Conservation (phyloP, 2,797 vertebrate genomes). For the Lepus oiostolus region DNA sequence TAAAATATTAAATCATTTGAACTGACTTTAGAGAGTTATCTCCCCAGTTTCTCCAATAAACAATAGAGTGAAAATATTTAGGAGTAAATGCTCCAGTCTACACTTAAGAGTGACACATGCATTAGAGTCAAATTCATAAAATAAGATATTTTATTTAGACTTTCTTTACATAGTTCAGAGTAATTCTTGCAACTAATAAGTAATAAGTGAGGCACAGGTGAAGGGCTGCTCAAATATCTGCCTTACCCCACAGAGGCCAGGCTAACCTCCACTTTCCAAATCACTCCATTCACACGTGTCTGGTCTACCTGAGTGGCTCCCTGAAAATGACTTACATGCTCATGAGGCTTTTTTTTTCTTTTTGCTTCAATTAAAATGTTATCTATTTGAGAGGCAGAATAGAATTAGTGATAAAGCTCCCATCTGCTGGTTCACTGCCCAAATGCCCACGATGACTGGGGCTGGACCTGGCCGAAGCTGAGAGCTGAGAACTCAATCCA, state of each 20-base stretch:
- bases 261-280: neutral
- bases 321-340: neutral
- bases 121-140: neutral
- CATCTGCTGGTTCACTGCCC: too few relatives aligned
- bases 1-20: neutral
- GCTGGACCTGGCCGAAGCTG: too few relatives aligned
- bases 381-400: too few relatives aligned
- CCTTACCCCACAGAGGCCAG: neutral
- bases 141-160: neutral
- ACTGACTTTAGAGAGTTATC: neutral
- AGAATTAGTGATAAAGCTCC: too few relatives aligned
- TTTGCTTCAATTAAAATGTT: too few relatives aligned
- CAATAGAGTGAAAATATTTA: neutral
- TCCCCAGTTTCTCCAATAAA: neutral
- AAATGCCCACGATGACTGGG: too few relatives aligned
- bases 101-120: neutral
- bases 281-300: fast-evolving
- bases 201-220: neutral
- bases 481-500: too few relatives aligned
- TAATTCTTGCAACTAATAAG: neutral
- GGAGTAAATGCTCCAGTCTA: neutral
- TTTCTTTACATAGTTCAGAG: neutral
- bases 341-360: neutral
- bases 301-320: neutral
- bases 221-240: neutral